phyloP scores from a whole-genome alignment of 2,888 invertebrate genomes.

The Noctua fimbriata region DNA sequence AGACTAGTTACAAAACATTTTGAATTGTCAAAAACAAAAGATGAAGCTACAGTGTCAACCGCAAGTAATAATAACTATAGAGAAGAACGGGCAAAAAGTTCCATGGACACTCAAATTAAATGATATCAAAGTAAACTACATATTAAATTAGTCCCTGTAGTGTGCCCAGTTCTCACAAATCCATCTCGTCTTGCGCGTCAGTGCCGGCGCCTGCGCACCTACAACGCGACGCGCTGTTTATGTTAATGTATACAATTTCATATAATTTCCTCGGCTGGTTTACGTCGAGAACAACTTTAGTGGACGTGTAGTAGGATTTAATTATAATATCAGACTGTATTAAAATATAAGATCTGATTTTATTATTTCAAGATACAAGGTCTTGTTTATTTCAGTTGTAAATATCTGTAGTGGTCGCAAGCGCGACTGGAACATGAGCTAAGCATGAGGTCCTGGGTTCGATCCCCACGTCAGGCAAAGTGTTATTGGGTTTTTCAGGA shows the following conservation, averaged over 20 bases:
- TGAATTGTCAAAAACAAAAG: neutral
- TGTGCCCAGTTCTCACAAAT: conserved; percentile 63
- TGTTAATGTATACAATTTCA: conserved; percentile 61
- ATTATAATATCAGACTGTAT: conserved; percentile 29
- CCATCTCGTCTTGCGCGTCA: conserved; percentile 57
- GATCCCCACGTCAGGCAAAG: too few relatives aligned
- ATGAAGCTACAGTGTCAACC: neutral
- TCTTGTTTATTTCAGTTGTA: neutral
- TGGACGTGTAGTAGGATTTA: conserved; percentile 32
- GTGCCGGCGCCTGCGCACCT: conserved; percentile 64
- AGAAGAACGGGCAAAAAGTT: neutral
- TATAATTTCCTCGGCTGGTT: conserved; percentile 54
- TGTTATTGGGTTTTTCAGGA: too few relatives aligned
- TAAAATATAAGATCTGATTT: conserved; percentile 3
- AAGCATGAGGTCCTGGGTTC: too few relatives aligned
- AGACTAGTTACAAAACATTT: neutral
- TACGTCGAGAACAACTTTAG: conserved; percentile 36
- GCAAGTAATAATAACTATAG: neutral
- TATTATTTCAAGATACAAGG: neutral
- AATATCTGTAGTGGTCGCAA: neutral
- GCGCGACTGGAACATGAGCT: too few relatives aligned
- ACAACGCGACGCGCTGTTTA: conserved; percentile 58
- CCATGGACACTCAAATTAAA: neutral
- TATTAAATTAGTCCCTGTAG: conserved; percentile 56
- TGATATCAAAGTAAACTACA: neutral